Base-by-base conservation (phyloP, 2,888 invertebrate species). In the Hemithea aestivaria region DNA sequence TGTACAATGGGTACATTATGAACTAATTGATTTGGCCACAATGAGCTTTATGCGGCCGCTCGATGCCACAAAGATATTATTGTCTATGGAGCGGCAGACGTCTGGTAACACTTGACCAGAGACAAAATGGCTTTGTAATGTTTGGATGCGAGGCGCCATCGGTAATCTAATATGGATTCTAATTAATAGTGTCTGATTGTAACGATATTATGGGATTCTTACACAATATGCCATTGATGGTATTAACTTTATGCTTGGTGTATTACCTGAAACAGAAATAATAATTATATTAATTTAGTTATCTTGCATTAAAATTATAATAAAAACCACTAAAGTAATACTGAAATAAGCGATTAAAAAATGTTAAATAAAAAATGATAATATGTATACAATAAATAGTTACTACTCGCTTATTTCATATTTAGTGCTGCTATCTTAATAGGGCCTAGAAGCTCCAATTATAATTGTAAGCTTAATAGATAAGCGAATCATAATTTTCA, bases 121-220 rank as follows among this genome's bases (percentile, higher is more conserved):
- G 84, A 85, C 85, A 85, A 85, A 85, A 85, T 85, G 84, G 63
- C 85, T 85, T 85, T 85, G 84, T 85, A 71, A 70, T 69, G 68
- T 69, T 66, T 66, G 66, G 57, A 69, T 67, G 70, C 67, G 63
- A 82, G 85, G 85, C 85, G 85, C 85, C 85, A 82, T 73, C 70
- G 66, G 85, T 82, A 83, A 85, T 74, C 75, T 62, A 73, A 79
- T 76, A 56, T 66, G 50, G 46, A 35, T 51, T 49, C 47, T 54
- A 53, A 56, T 58, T 58, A 56, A 53, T 50, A 43, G 37, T 49
- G 52, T 52, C 54, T 56, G 51, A 58, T 58, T 56, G 51, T 43
- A 40, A 35, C 33, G 49, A 51, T 57, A 41, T 41, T 44, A 39
- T 38, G 26, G 10, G 29, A 28, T 37, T 36, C 31, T 11, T 36